Base-by-base conservation (phyloP, 2,113 vertebrate genomes). In the Anolis sagrei region DNA sequence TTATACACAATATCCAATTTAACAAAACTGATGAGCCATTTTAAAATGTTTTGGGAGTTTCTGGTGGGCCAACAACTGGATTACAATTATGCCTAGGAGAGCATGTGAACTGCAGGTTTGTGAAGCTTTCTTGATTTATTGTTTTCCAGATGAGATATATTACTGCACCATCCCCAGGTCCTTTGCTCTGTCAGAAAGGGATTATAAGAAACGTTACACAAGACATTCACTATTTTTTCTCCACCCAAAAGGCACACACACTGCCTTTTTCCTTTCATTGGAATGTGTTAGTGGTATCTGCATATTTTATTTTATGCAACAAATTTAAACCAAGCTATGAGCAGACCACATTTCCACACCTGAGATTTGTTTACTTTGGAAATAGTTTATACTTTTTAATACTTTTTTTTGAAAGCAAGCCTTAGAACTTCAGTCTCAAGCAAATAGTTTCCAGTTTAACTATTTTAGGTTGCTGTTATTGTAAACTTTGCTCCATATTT, bases 311-410 rank as follows among this genome's bases (percentile, higher is more conserved):
- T 93, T 91, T 88, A 82, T 51, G 11, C 92, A 92, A 94, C 84
- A 90, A 92, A 88, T 92, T 91, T 93, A 92, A 94, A 92, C 13
- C 91, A 83, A 92, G 82, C 88, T 73, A 82, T 80, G 76, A 1
- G 39, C 90, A 90, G 91, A 75, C 87, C 82, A 90, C 69, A 92
- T 89, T 95, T 91, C 94, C 82, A 93, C 93, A 94, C 90, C 90
- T 96, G 91, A 91, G 78, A 72, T 92, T 87, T 94, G 86, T 92
- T 95, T 96, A 88, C 91, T 84, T 89, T 95, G 92, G 91, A 92
- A 93, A 92, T 92, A 87, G 84, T 92, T 93, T 86, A 90, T 92
- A 85, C 80, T 79, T 95, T 95, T n/a, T n/a, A n/a, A n/a, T n/a
- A n/a, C n/a, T n/a, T 95, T 61, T 27, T 1, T 1, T 27, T 14